Evolutionary conservation across 1,140 invertebrate species (phyloP).

Genomic region (Idris sp.): DNA sequence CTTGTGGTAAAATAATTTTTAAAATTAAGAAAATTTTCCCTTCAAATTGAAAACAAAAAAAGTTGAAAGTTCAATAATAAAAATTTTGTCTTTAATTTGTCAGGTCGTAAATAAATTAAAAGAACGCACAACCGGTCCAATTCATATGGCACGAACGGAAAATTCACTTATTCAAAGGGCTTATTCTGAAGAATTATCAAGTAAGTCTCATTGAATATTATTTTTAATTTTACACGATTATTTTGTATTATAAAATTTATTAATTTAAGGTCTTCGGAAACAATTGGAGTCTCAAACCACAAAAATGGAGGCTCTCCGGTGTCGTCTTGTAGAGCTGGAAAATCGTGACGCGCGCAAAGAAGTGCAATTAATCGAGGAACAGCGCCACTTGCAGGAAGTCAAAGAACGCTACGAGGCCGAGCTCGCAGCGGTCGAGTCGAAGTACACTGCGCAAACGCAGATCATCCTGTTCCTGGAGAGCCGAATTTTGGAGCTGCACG

Average conservation of each 20-base stretch:
- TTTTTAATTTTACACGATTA: no score
- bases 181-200: slow-evolving; percentile 73
- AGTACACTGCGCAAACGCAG: slow-evolving; percentile 84
- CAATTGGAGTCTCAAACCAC: slow-evolving; percentile 75
- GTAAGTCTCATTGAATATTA: no score
- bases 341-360: slow-evolving; percentile 77
- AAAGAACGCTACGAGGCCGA: slow-evolving; percentile 79
- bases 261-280: slow-evolving; percentile 70
- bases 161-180: slow-evolving; percentile 68
- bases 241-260: no score
- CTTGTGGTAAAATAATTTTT: no score
- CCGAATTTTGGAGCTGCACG: slow-evolving; percentile 82
- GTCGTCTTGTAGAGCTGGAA: slow-evolving; percentile 76
- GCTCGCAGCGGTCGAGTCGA: slow-evolving; percentile 83
- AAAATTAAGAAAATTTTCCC: no score
- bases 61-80: no score
- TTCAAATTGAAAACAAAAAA: no score
- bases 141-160: slow-evolving; percentile 71
- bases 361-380: slow-evolving; percentile 75
- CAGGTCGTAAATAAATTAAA: slow-evolving; percentile 71
- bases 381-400: slow-evolving; percentile 76
- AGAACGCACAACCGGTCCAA: slow-evolving; percentile 66
- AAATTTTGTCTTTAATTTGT: no score
- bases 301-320: slow-evolving; percentile 72
- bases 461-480: slow-evolving; percentile 84